Evolutionary conservation across 2,797 vertebrate genomes (phyloP).

Genomic region (Etheostoma nigrum): DNA sequence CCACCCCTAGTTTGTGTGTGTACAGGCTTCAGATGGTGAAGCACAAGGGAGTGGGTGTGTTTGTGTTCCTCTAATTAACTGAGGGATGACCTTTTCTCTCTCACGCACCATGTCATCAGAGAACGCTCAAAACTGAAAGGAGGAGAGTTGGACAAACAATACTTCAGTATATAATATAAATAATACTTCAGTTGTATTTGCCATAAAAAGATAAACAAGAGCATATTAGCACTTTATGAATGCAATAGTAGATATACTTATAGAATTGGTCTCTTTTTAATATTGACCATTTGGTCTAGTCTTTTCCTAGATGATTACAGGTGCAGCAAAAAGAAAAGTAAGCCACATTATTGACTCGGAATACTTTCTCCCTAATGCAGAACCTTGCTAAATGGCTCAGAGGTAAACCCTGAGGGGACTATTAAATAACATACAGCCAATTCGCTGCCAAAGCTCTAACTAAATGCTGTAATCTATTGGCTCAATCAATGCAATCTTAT

Average conservation of each 20-base stretch:
- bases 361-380: conserved; percentile 38
- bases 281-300: conserved; percentile 3
- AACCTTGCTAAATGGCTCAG: conserved; percentile 48
- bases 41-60: conserved; percentile 66
- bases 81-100: conserved; percentile 63
- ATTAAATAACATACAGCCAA: conserved; percentile 59
- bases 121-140: conserved; percentile 16
- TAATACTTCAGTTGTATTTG: background rate
- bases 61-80: conserved; percentile 77
- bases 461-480: conserved; percentile 63
- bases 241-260: background rate
- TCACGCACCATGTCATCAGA: conserved; percentile 41
- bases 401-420: conserved; percentile 48
- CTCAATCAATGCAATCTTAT: conserved; percentile 67
- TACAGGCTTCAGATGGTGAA: conserved; percentile 54
- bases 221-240: background rate
- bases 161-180: too few relatives aligned
- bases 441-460: conserved; percentile 38
- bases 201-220: conserved; percentile 8
- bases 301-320: conserved; percentile 3
- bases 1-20: conserved; percentile 36
- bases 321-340: conserved; percentile 34
- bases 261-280: background rate
- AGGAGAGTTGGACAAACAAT: conserved; percentile 10
- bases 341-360: conserved; percentile 17